These are phyloP conservation scores for Pterois miles DNA, from an alignment of 2,797 vertebrate species.

Conservation along the genomic window DNA sequence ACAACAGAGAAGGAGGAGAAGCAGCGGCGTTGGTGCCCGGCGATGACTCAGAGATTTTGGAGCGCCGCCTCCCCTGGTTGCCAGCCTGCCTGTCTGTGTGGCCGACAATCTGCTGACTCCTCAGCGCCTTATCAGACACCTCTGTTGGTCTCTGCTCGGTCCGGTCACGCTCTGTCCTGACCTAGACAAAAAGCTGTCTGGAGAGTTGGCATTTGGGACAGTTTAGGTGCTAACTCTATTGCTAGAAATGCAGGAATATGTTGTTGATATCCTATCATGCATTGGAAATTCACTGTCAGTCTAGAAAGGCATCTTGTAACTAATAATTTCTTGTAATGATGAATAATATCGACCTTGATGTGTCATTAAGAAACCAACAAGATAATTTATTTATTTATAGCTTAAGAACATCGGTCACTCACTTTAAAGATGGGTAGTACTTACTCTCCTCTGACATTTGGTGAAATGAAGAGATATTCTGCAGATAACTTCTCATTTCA, in stretches of 20 bases:
- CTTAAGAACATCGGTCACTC: too few species aligned
- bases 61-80: constrained; percentile 51
- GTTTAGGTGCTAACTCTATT: neutral
- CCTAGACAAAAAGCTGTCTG: neutral
- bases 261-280: too few species aligned
- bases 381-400: too few species aligned
- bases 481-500: too few species aligned
- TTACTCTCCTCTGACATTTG: too few species aligned
- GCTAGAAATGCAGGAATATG: neutral
- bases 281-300: neutral
- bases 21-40: constrained; percentile 6
- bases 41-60: constrained; percentile 72
- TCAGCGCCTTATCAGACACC: constrained; percentile 35
- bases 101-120: constrained; percentile 61
- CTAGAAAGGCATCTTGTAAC: too few species aligned
- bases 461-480: too few species aligned
- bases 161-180: constrained; percentile 22
- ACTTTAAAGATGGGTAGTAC: too few species aligned
- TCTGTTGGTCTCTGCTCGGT: constrained; percentile 33
- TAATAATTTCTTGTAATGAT: too few species aligned
- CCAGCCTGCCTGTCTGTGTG: constrained; percentile 56
- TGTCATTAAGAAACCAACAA: too few species aligned
- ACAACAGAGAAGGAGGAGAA: constrained; percentile 31
- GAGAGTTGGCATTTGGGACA: neutral
- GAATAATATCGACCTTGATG: too few species aligned